phyloP scores from a whole-genome alignment of 2,888 invertebrate genomes.

The Drosophila limbata region DNA sequence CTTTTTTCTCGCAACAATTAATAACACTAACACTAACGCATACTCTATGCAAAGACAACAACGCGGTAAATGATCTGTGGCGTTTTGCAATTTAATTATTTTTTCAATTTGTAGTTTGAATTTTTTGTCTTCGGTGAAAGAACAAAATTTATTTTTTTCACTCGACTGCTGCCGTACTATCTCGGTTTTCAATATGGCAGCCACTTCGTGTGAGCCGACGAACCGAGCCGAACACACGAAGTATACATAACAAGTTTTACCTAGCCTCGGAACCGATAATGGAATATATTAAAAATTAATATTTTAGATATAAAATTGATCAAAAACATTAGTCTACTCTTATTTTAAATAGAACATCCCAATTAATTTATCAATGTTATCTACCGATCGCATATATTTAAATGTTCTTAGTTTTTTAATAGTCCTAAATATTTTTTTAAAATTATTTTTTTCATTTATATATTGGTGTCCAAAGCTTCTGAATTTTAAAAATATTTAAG shows the following conservation, averaged over 20 bases:
- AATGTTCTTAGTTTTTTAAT: not conserved
- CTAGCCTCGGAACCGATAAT: conserved; percentile 42
- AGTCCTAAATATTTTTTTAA: not conserved
- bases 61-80: conserved; percentile 21
- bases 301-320: not conserved
- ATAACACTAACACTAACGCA: conserved; percentile 28
- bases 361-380: not conserved
- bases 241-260: conserved; percentile 52
- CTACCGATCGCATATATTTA: conserved; percentile 20
- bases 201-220: conserved; percentile 62
- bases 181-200: conserved; percentile 75
- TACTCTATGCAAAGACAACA: not conserved
- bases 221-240: conserved; percentile 41
- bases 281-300: conserved; percentile 10
- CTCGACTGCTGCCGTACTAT: conserved; percentile 44
- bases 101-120: not conserved
- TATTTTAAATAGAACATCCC: no score
- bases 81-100: conserved; percentile 4
- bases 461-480: no score
- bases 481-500: not conserved
- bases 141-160: conserved; percentile 62
- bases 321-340: not conserved
- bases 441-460: not conserved
- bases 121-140: conserved; percentile 8
- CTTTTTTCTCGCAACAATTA: conserved; percentile 33